Evolutionary conservation across 2,113 vertebrate genomes (phyloP).

Genomic region (Brevimyrus niger): DNA sequence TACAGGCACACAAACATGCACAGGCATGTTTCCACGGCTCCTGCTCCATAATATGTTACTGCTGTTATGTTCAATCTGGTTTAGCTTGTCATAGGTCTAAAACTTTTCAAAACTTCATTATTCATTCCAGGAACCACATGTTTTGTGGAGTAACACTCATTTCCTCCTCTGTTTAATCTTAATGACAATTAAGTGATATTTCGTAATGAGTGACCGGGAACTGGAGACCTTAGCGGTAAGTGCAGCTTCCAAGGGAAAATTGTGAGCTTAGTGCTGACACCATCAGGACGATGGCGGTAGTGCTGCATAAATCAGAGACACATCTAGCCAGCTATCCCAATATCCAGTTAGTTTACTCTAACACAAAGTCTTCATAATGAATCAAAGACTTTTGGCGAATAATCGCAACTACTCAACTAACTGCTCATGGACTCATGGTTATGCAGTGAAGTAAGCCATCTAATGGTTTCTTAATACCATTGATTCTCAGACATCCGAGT

Average conservation of each 20-base stretch:
- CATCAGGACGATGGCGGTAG: slow-evolving; percentile 29
- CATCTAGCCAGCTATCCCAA: not conserved
- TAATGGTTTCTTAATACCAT: not conserved
- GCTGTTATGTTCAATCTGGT: slow-evolving; percentile 1
- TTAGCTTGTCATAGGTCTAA: not conserved
- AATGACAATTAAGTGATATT: not conserved
- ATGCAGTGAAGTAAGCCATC: not conserved
- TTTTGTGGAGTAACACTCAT: not conserved
- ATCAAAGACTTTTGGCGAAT: not conserved
- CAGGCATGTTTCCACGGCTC: not conserved
- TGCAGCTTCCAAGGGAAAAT: not conserved
- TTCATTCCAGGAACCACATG: not conserved
- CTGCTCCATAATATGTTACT: not conserved
- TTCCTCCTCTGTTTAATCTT: not conserved
- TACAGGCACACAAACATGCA: not conserved
- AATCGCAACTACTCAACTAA: not conserved
- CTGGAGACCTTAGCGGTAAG: not conserved
- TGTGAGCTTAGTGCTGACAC: slow-evolving; percentile 40
- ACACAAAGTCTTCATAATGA: not conserved
- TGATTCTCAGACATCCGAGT: not conserved
- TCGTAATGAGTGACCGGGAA: not conserved
- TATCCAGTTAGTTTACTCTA: not conserved
- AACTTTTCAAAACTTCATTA: not conserved
- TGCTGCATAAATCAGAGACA: not conserved
- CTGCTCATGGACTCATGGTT: not conserved